Percentiles rank a stretch among this genome's conserved stretches.
Conservation (phyloP, 2,113 vertebrate species). For the Haplochromis burtoni region DNA sequence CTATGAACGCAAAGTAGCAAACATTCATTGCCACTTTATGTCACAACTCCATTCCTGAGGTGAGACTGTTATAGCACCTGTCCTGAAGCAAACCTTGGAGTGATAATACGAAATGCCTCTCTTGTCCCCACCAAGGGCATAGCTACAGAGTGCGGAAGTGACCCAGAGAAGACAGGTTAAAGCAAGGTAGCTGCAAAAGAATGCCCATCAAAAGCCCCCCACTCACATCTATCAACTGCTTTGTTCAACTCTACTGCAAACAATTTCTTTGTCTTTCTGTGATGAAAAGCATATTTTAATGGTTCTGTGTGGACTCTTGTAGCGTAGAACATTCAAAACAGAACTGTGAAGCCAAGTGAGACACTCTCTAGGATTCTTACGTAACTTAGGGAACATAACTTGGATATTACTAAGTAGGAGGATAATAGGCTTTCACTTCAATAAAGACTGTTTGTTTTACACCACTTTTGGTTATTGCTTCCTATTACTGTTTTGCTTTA, state of each 20-base stretch:
- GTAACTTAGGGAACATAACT: background rate
- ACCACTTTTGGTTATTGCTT: background rate
- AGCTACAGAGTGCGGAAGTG: background rate
- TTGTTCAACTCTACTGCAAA: background rate
- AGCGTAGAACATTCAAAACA: too few relatives aligned
- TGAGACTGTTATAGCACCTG: conserved; percentile 11
- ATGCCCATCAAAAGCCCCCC: background rate
- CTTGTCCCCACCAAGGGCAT: background rate
- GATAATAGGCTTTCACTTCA: conserved; percentile 11
- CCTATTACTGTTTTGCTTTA: background rate
- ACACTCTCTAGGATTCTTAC: too few relatives aligned
- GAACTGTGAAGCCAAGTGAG: too few relatives aligned
- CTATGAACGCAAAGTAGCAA: background rate
- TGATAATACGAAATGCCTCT: background rate
- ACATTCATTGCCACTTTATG: background rate
- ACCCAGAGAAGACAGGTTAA: background rate
- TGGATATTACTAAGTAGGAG: background rate
- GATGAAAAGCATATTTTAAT: background rate
- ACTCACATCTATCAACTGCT: background rate
- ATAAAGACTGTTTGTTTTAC: background rate
- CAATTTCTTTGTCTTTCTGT: background rate
- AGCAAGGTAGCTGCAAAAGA: background rate
- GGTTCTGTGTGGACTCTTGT: too few relatives aligned
- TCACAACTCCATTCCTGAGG: background rate
- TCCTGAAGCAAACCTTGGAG: conserved; percentile 8